Conservation (phyloP, 92 coral and sea anemone genomes). For the Palythoa caribaeorum region DNA sequence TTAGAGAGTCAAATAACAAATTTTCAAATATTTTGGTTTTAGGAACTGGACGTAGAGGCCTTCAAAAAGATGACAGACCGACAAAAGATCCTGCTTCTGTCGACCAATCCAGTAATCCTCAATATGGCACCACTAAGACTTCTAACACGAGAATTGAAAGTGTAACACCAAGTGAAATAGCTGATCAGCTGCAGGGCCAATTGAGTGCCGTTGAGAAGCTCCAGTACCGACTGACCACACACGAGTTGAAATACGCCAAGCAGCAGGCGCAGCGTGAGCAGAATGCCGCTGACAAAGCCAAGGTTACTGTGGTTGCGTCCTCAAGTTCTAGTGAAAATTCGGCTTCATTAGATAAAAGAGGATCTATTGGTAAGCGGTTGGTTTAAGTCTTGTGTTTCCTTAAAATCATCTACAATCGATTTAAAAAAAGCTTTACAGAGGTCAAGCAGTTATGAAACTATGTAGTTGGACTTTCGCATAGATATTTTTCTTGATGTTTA, state of each 20-base stretch:
- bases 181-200: slow-evolving; percentile 76
- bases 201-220: slow-evolving; percentile 90
- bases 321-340: slow-evolving; percentile 66
- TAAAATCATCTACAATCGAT: not conserved
- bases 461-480: too few relatives aligned
- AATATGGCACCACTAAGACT: not conserved
- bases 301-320: slow-evolving; percentile 73
- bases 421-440: too few relatives aligned
- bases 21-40: not conserved
- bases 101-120: not conserved
- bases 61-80: not conserved
- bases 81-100: not conserved
- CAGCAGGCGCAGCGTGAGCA: slow-evolving; percentile 80
- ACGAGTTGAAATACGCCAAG: slow-evolving; percentile 94
- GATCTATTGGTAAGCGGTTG: slow-evolving; percentile 6
- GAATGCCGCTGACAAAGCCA: slow-evolving; percentile 81
- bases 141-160: slow-evolving; percentile 22
- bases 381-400: too few relatives aligned
- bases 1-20: too few relatives aligned
- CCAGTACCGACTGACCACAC: slow-evolving; percentile 93
- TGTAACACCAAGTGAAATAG: slow-evolving; percentile 73
- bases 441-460: too few relatives aligned
- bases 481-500: too few relatives aligned
- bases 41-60: slow-evolving; percentile 10
- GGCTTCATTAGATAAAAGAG: slow-evolving; percentile 10